These are phyloP conservation scores for Nerophis lumbriciformis DNA, from an alignment of 2,113 vertebrate genomes.

Conservation along the genomic window DNA sequence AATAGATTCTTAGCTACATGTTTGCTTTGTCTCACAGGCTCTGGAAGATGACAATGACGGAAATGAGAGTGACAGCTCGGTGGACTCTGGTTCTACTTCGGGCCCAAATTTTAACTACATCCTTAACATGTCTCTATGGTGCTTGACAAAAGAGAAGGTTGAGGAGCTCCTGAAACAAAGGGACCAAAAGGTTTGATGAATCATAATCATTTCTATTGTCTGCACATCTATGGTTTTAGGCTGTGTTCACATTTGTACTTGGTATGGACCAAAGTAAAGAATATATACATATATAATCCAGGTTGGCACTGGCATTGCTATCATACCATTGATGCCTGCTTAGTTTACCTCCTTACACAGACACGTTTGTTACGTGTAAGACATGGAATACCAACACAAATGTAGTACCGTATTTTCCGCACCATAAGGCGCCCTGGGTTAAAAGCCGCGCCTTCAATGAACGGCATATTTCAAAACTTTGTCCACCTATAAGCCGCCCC, in stretches of 20 bases:
- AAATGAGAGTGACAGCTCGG: slow-evolving; percentile 82
- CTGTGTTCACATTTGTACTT: neutral
- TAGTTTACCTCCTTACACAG: too few species aligned
- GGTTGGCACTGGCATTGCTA: neutral
- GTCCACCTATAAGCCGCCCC: too few species aligned
- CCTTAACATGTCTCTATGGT: slow-evolving; percentile 98
- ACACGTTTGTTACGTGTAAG: too few species aligned
- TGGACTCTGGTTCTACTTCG: slow-evolving; percentile 81
- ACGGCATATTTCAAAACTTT: too few species aligned
- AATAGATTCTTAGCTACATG: neutral
- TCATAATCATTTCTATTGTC: neutral
- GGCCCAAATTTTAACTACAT: slow-evolving; percentile 99
- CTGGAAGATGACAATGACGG: slow-evolving; percentile 81
- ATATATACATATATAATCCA: neutral
- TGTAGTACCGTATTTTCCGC: too few species aligned
- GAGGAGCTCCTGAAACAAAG: slow-evolving; percentile 93
- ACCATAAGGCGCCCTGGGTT: too few species aligned
- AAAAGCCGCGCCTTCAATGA: too few species aligned
- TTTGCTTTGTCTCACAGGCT: slow-evolving; percentile 61
- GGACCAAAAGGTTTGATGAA: slow-evolving; percentile 82
- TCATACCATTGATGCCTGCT: too few species aligned
- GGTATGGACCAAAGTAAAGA: neutral
- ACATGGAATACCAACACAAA: too few species aligned
- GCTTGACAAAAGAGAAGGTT: slow-evolving; percentile 95
- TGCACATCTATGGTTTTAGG: neutral